Base-by-base conservation (phyloP, 2,797 vertebrate species). In the Garrulus glandarius region DNA sequence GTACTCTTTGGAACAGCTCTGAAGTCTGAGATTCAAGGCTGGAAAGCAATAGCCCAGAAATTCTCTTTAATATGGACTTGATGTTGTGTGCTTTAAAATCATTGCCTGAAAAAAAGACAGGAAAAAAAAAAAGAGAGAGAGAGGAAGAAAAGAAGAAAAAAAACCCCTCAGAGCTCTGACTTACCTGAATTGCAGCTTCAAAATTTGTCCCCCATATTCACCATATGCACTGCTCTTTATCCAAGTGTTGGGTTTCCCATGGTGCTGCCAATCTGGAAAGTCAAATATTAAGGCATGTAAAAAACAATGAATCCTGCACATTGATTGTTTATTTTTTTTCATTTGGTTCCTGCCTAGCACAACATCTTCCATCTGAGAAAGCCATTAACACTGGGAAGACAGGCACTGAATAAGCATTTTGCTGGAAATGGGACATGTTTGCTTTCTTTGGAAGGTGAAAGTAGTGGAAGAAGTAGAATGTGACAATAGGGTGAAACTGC, bases 371-470 rank as follows among this genome's bases (percentile, higher is more conserved):
- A 97, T 97, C 97, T 98, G 97, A 97, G 89, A 98, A 98, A 98
- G 87, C 74, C 97, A 96, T 98, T 97, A 98, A 76, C 55, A 14
- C 67, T 46, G 79, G 69, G 85, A 91, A 39, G 92, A 91, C 20
- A 10, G 96, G 96, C 95, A 95, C 67, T 82, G 84, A 93, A 81
- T 67, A 81, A 96, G 93, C 15, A 4, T 78, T 97, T 95, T 93
- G 92, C 94, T 97, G 77, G 95, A 97, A 98, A 94, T 92, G 91
- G 89, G 95, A 87, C 95, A 68, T 91, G 36, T 97, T 98, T 98
- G 97, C 97, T 98, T 97, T 97, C 95, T 97, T 98, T 98, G 97
- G 98, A 98, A 96, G 95, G 87, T 60, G 72, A 90, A 93, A 83
- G 56, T 24, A 56, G 53, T 92, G 53, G 64, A 97, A 97, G 93